phyloP scores from a whole-genome alignment of 30 jellyfish, hydroid and myxozoan genomes.

The Morbakka virulenta region DNA sequence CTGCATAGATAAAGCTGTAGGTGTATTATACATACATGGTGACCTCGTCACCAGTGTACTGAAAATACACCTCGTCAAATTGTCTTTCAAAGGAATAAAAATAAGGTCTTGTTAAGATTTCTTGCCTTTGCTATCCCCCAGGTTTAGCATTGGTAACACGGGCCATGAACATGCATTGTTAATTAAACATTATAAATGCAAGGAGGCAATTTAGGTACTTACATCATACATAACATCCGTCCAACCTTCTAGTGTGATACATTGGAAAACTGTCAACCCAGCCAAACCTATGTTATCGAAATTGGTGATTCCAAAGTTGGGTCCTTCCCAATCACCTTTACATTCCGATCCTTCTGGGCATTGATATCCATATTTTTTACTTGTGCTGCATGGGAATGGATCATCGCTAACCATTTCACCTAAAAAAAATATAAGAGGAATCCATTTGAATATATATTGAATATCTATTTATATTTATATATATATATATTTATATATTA shows the following conservation, averaged over 20 bases:
- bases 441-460: background rate
- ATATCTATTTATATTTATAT: too few relatives aligned
- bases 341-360: slow-evolving; percentile 79
- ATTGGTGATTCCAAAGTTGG: slow-evolving; percentile 88
- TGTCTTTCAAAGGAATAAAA: too few relatives aligned
- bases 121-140: too few relatives aligned
- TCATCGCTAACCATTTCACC: slow-evolving; percentile 51
- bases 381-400: slow-evolving; percentile 80
- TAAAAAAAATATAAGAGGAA: slow-evolving; percentile 11
- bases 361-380: slow-evolving; percentile 51
- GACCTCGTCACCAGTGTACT: too few relatives aligned
- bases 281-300: slow-evolving; percentile 95
- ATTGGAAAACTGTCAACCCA: slow-evolving; percentile 88
- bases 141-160: too few relatives aligned
- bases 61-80: too few relatives aligned
- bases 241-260: slow-evolving; percentile 97
- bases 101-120: too few relatives aligned
- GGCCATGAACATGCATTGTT: too few relatives aligned
- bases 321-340: slow-evolving; percentile 79
- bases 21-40: too few relatives aligned
- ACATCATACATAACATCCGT: slow-evolving; percentile 89
- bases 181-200: background rate
- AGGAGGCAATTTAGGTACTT: too few relatives aligned
- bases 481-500: background rate
- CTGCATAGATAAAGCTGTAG: too few relatives aligned